Base-by-base conservation (phyloP, 2,113 vertebrate genomes). In the Passer domesticus region DNA sequence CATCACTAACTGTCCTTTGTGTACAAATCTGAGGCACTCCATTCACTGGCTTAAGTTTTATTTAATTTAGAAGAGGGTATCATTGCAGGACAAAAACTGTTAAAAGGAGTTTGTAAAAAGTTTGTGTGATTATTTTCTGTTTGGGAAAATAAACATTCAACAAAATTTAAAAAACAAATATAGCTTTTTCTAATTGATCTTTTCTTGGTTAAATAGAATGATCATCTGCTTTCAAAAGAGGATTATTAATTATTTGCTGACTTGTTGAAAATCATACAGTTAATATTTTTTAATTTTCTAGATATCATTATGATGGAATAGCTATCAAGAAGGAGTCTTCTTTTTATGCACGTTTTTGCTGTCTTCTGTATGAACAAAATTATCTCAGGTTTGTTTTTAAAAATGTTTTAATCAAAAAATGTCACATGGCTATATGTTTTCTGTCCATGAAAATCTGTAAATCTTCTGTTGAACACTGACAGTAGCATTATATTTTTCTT, bases 261-360 rank as follows among this genome's bases (percentile, higher is more conserved):
- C 16, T 69, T 76, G 4, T 35, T 30, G 37, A 60, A 91, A 95
- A 94, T 44, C 19, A 22, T 56, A 19, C 70, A 63, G 72, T 49
- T 37, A 3, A 15, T 39, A 0, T 77, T 69, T 60, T 28, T 37
- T 5, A 13, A 67, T 90, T 85, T 86, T 83, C 72, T 86, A 98
- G 97, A 47, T 98, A 98, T 77, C 96, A 97, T 90, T 97, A 98
- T 46, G 81, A 96, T 43, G 98, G 97, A 82, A 96, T 98, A 95
- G 58, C 94, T 86, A 96, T 98, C 90, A 98, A 96, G 97, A 94
- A 92, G 68, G 92, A 66, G 46, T 98, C 98, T 69, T 80, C 97
- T 47, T 97, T 98, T 73, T 98, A 98, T 52, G 75, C 62, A 62
- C 96, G 70, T 60, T 98, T 97, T 73, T 97, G 90, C 53, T 96